Evolutionary conservation across 2,888 invertebrate species (phyloP).

Genomic region (Nomada ferruginata): DNA sequence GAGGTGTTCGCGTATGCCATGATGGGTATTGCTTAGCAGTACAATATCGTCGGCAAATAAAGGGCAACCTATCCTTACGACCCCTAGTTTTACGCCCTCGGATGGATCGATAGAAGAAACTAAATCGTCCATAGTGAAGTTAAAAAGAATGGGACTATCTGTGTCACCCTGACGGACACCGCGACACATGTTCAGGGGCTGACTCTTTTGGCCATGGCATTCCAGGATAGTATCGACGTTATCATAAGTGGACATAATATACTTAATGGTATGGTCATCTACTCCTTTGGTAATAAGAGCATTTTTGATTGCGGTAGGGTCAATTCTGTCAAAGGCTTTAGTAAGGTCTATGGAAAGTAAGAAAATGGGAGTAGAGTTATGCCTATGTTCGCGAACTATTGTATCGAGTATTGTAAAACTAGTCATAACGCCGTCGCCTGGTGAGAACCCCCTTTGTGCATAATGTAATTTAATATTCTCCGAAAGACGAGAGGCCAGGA

Average conservation of each 20-base stretch:
- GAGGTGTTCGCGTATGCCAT: constrained; percentile 8
- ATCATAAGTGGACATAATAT: constrained; percentile 11
- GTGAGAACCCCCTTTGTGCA: constrained; percentile 8
- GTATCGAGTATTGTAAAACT: constrained; percentile 9
- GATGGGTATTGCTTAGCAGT: background rate
- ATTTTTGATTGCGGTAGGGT: background rate
- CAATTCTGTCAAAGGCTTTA: constrained; percentile 5
- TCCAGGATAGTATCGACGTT: constrained; percentile 5
- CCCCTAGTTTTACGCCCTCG: background rate
- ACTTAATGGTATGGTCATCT: background rate
- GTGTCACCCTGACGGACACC: constrained; percentile 17
- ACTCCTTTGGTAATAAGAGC: background rate
- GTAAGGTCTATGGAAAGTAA: constrained; percentile 1
- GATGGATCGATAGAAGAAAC: background rate
- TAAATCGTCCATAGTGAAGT: constrained; percentile 10
- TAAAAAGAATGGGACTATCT: constrained; percentile 14
- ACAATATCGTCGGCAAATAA: background rate
- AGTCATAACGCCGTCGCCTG: constrained; percentile 11
- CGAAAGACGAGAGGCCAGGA: background rate
- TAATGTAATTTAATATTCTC: constrained; percentile 9
- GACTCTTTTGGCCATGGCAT: constrained; percentile 8
- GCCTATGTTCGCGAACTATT: background rate
- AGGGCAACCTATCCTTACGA: background rate
- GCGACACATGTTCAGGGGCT: background rate
- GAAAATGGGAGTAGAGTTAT: background rate